Base-by-base conservation (phyloP, 2,888 invertebrate genomes). In the Diadegma fenestrale region DNA sequence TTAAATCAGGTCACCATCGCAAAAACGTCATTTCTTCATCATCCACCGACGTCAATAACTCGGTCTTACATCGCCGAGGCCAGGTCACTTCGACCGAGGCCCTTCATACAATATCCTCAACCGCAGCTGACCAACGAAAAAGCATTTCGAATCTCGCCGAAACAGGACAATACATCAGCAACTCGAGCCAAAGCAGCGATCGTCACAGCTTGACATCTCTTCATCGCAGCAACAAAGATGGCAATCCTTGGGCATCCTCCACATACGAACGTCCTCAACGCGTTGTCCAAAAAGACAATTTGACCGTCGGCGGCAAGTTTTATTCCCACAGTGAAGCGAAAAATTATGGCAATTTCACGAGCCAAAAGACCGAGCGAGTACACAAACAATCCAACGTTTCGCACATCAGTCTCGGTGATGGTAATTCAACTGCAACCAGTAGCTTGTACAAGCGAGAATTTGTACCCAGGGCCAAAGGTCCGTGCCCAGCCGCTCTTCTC, bases 71-170 rank as follows among this genome's bases (percentile, higher is more conserved):
- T 92, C 96, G 98, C 61, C 97, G 97, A 91, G 96, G 96, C 22
- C 94, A 78, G 2, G 95, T 96, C 2, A 95, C 96, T 0, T 96
- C 96, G 0, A 96, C 96, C n/a, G 97, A 97, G 94, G 96, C 96
- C 1, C 94, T 96, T 6, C 97, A 97, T 91, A 96, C 96, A 0
- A 96, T 96, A 12, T 94, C 94, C 0, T 96, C 96, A 0, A 96
- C 97, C 0, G 97, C 97, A 22, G 96, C 97, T 33, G 96, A 97
- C 86, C 97, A 97, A 93, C 95, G 97, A 73, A 97, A 97, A 92
- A 97, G 97, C 82, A 97, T 97, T 84, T 96, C 96, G 33, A 97
- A 97, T 91, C 94, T 98, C 0, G 96, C 97, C 80, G 97, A 97
- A 86, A 96, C 96, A 88, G 96, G 96, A 12, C 96, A 96, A 89